Evolutionary conservation across 1,140 invertebrate species (phyloP).

Genomic region (Leptestheria dahalacensis): DNA sequence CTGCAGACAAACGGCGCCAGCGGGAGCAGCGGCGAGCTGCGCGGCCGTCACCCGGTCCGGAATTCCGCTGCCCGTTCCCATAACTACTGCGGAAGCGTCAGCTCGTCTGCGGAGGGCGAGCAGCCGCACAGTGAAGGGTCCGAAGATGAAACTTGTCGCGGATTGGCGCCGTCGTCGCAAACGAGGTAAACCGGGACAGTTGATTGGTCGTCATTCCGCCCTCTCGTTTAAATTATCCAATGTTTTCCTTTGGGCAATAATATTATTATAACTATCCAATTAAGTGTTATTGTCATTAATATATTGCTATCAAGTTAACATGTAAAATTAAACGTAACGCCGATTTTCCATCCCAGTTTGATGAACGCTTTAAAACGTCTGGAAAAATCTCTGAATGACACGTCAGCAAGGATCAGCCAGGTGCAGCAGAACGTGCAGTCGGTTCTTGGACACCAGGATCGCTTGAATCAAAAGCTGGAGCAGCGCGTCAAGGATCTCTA

Average conservation of each 20-base stretch:
- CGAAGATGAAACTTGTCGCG: slow-evolving; percentile 4
- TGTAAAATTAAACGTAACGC: neutral
- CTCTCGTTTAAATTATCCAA: too few species aligned
- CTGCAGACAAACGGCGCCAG: neutral
- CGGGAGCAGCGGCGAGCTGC: neutral
- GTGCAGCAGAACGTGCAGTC: neutral
- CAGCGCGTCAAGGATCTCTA: neutral
- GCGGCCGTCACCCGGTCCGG: neutral
- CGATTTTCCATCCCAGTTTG: neutral
- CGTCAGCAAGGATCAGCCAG: neutral
- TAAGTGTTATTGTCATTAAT: neutral
- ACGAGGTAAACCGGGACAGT: too few species aligned
- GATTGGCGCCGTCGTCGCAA: neutral
- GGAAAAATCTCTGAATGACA: neutral
- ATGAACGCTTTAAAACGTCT: neutral
- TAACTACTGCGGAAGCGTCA: slow-evolving; percentile 3
- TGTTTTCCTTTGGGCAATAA: too few species aligned
- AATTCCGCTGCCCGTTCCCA: neutral
- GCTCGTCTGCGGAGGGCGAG: slow-evolving; percentile 13
- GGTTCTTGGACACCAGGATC: neutral
- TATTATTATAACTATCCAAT: too few species aligned
- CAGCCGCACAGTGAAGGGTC: slow-evolving; percentile 6
- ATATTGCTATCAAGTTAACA: neutral
- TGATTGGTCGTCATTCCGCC: too few species aligned
- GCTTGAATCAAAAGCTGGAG: neutral